Evolutionary conservation across 2,113 vertebrate genomes (phyloP).

Genomic region (Pachypanchax playfairii): DNA sequence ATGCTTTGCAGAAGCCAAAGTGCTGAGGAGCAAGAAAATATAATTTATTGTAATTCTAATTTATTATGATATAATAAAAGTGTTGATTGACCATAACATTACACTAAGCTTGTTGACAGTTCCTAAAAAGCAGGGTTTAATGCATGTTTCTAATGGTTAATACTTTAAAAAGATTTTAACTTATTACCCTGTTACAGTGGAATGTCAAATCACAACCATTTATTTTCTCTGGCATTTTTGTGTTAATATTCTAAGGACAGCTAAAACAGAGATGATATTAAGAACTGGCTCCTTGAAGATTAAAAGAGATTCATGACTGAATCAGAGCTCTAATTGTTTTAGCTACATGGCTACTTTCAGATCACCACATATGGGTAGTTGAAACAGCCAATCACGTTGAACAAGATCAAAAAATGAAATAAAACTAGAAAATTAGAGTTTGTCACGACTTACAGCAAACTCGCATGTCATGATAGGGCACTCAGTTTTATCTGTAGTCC

Average conservation of each 20-base stretch:
- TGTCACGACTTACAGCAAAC: slow-evolving; percentile 74
- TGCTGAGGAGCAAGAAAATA: slow-evolving; percentile 64
- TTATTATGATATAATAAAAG: no score
- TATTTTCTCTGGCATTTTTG: not conserved
- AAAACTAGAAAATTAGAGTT: not conserved
- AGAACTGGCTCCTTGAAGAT: no score
- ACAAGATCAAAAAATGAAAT: not conserved
- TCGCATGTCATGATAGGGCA: slow-evolving; percentile 76
- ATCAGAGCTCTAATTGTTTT: not conserved
- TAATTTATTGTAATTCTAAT: no score
- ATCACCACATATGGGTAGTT: not conserved
- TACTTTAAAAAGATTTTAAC: no score
- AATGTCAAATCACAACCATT: not conserved
- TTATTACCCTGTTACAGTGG: no score
- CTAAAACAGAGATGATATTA: no score
- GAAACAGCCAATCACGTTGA: not conserved
- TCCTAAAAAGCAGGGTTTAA: no score
- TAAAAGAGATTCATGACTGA: no score
- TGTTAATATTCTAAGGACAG: not conserved
- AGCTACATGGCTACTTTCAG: not conserved
- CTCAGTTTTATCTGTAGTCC: slow-evolving; percentile 15
- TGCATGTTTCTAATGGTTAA: no score
- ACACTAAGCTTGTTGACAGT: no score
- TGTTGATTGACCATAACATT: no score
- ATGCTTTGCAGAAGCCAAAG: slow-evolving; percentile 76